These are phyloP conservation scores for Venturia canescens DNA, from an alignment of 1,140 invertebrate species.

Conservation along the genomic window DNA sequence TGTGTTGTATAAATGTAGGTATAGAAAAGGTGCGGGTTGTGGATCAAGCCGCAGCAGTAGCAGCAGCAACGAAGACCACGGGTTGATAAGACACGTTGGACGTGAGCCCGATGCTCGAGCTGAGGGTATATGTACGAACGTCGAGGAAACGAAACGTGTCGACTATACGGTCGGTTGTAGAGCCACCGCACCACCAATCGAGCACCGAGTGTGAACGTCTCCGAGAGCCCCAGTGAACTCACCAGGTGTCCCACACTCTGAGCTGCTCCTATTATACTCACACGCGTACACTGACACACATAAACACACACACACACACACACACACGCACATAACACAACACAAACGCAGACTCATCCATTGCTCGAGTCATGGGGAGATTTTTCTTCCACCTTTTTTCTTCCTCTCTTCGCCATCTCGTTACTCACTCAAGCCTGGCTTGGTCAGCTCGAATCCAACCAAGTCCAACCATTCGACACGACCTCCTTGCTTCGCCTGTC, in stretches of 20 bases:
- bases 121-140: neutral
- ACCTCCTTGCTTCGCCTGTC: neutral
- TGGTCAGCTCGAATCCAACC: constrained; percentile 22
- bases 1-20: neutral
- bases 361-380: constrained; percentile 1
- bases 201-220: constrained; percentile 9
- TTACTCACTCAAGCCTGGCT: constrained; percentile 21
- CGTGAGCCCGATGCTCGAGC: constrained; percentile 4
- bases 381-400: constrained; percentile 31
- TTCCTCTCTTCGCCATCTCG: constrained; percentile 10
- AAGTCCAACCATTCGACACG: constrained; percentile 1
- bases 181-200: constrained; percentile 10
- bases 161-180: constrained; percentile 12
- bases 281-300: neutral
- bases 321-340: neutral
- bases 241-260: constrained; percentile 18
- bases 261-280: constrained; percentile 13
- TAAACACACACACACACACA: constrained; percentile 10
- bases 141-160: constrained; percentile 13
- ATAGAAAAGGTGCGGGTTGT: constrained; percentile 4
- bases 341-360: constrained; percentile 12
- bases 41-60: constrained; percentile 8
- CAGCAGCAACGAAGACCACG: constrained; percentile 19
- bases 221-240: constrained; percentile 13
- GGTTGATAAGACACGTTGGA: constrained; percentile 28